Base-by-base conservation (phyloP, 1,140 invertebrate genomes). In the Magallana ariakensis region DNA sequence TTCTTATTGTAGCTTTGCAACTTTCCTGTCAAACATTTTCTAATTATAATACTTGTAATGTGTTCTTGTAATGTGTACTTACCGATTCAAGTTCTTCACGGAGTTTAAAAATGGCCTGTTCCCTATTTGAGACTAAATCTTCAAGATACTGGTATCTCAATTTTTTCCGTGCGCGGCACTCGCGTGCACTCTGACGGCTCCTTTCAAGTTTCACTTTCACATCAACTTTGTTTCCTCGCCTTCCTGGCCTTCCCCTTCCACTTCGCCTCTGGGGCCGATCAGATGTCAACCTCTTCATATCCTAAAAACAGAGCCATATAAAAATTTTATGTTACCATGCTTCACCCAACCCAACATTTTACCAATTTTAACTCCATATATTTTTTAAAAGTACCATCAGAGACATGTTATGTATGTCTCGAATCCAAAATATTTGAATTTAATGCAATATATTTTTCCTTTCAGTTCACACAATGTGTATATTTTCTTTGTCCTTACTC, bases 131-230 rank as follows among this genome's bases (percentile, higher is more conserved):
- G 1, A 99, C 98, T 83, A 99, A 95, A 94, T 99, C 98, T 95
- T 99, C 98, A 84, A 99, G 95, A 94, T 99, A 99, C 95, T 99
- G 98, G 94, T 99, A 94, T 46, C 98, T 96, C 62, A 99, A 96
- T 93, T 99, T 99, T 95, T 99, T 99, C 62, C 98, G 96, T 58
- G 98, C 98, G 90, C 98, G 96, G 94, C 98, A 99, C 96, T 99
- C 98, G 91, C 98, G 96, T 88, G 98, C 98, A 95, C 98, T 99
- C 95, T 99, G 98, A 89, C 98, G 96, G 95, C 98, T 99, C 83
- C 98, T 96, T 95, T 99, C 98, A 89, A 99, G 96, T 96, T 98
- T 99, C 58, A 97, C 97, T 96, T 97, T 98, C 95, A 98, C 97
- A 95, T 99, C 98, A 93, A 98, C 96, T 96, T 98, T 99, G 91